phyloP scores from a whole-genome alignment of 2,797 vertebrate species.

The Taeniopygia guttata region DNA sequence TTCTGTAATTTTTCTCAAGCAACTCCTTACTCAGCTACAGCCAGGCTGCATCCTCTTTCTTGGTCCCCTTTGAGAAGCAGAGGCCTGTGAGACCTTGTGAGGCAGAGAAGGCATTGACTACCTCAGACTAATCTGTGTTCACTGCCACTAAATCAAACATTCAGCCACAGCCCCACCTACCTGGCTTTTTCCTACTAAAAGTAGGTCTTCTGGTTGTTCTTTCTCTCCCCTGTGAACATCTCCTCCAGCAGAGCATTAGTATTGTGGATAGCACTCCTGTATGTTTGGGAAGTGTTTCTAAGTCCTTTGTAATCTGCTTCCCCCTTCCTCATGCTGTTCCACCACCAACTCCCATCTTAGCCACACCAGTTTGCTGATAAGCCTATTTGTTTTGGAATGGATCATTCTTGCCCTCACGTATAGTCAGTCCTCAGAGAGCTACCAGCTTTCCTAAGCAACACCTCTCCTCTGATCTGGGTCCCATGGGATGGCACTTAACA shows the following conservation, averaged over 20 bases:
- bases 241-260: not conserved
- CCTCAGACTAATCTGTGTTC: not conserved
- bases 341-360: not conserved
- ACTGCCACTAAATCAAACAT: not conserved
- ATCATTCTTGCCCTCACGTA: not conserved
- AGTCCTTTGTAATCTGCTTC: not conserved
- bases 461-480: not conserved
- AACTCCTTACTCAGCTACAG: not conserved
- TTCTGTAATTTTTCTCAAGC: not conserved
- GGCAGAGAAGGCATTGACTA: not conserved
- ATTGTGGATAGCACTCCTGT: not conserved
- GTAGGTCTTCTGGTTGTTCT: not conserved
- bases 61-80: not conserved
- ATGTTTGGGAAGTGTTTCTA: not conserved
- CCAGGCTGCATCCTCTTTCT: not conserved
- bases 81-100: not conserved
- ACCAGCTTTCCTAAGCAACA: not conserved
- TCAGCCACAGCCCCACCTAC: not conserved
- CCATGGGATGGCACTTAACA: accelerated
- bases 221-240: not conserved
- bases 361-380: not conserved
- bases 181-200: not conserved
- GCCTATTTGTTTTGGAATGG: not conserved
- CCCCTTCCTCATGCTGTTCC: not conserved
- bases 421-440: not conserved